Conservation (phyloP, 2,797 vertebrate species). For the Protonibea diacanthus region DNA sequence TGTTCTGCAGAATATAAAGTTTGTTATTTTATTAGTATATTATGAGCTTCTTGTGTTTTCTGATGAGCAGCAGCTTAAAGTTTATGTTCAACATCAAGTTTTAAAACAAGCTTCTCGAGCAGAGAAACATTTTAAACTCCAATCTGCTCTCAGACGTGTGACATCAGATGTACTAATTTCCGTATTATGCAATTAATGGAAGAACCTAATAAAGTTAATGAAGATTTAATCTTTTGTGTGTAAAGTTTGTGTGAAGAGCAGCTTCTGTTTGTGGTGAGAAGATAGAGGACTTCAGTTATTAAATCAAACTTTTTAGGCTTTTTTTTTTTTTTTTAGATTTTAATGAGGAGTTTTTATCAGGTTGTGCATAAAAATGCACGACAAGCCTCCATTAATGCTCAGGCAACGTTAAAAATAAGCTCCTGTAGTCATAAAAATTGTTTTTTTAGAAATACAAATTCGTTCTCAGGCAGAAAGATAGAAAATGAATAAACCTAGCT, state of each 20-base stretch:
- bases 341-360: neutral
- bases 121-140: neutral
- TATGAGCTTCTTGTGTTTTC: neutral
- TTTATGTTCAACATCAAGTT: neutral
- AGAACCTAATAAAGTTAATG: slow-evolving; percentile 36
- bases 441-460: too few species aligned
- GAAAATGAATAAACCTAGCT: too few species aligned
- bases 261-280: neutral
- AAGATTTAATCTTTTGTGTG: slow-evolving; percentile 21
- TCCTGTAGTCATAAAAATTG: neutral
- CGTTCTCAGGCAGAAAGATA: too few species aligned
- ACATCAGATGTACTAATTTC: slow-evolving; percentile 11
- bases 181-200: neutral
- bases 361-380: neutral
- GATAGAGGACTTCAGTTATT: neutral
- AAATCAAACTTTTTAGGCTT: neutral
- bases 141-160: slow-evolving; percentile 44
- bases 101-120: neutral
- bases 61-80: neutral
- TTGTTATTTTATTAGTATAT: neutral
- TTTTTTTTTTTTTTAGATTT: neutral
- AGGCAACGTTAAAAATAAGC: neutral
- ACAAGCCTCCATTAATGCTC: neutral
- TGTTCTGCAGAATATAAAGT: neutral
- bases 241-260: slow-evolving; percentile 13